These are phyloP conservation scores for Hypomecis atomaria DNA, from an alignment of 2,888 invertebrate genomes.

Conservation along the genomic window DNA sequence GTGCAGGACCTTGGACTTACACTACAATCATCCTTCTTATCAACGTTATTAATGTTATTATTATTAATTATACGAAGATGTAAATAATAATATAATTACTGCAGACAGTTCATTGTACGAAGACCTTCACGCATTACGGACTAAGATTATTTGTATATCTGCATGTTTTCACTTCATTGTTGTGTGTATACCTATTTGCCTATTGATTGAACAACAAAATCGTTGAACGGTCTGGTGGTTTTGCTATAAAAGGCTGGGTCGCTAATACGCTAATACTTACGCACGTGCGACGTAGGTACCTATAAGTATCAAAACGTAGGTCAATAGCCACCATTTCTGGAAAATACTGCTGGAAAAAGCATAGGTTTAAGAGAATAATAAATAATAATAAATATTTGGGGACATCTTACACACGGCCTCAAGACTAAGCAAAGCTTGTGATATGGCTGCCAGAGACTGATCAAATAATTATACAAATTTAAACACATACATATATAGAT, in stretches of 20 bases:
- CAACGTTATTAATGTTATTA: constrained; percentile 6
- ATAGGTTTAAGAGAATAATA: too few species aligned
- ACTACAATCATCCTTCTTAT: constrained; percentile 45
- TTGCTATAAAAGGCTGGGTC: background rate
- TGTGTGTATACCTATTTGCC: background rate
- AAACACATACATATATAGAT: too few species aligned
- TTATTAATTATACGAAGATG: constrained; percentile 25
- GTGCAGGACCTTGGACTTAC: constrained; percentile 39
- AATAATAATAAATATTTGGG: too few species aligned
- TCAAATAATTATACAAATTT: too few species aligned
- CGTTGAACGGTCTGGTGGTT: constrained; percentile 1
- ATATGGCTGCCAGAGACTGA: too few species aligned
- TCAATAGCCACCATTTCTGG: too few species aligned
- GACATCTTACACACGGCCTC: too few species aligned
- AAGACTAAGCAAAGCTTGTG: too few species aligned
- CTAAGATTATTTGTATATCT: constrained; percentile 3
- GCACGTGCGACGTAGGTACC: too few species aligned
- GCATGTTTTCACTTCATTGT: background rate
- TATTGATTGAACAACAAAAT: background rate
- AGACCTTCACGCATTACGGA: constrained; percentile 19
- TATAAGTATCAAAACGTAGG: too few species aligned
- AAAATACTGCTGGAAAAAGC: too few species aligned
- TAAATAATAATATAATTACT: constrained; percentile 34
- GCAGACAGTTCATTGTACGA: constrained; percentile 55
- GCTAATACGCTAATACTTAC: background rate